These are phyloP conservation scores for Hippoglossus hippoglossus DNA, from an alignment of 2,797 vertebrate genomes.

Conservation along the genomic window DNA sequence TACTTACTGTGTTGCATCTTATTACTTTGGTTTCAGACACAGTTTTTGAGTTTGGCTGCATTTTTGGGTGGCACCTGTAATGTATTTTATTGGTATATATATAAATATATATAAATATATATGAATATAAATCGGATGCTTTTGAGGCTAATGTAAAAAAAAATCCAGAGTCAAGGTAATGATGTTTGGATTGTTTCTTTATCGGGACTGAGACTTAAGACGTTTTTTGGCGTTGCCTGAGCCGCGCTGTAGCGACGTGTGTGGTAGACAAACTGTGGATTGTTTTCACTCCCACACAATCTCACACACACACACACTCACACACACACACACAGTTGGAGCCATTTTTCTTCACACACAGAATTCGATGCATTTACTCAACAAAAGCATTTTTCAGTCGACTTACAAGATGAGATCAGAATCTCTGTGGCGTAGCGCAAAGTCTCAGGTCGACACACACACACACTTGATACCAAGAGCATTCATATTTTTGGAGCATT, in stretches of 20 bases:
- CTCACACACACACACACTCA: constrained; percentile 9
- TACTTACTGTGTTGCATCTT: constrained; percentile 88
- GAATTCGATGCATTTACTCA: neutral
- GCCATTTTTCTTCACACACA: constrained; percentile 21
- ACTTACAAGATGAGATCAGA: constrained; percentile 23
- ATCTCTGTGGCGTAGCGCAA: constrained; percentile 47
- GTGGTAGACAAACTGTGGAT: constrained; percentile 45
- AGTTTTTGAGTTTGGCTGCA: constrained; percentile 92
- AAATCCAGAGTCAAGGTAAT: constrained; percentile 43
- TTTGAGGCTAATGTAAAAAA: constrained; percentile 70
- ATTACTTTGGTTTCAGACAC: constrained; percentile 88
- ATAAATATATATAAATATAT: constrained; percentile 73
- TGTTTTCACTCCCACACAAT: constrained; percentile 27
- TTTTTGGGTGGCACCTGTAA: constrained; percentile 94
- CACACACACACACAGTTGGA: constrained; percentile 15
- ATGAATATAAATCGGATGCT: constrained; percentile 75
- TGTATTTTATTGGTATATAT: constrained; percentile 89
- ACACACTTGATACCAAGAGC: constrained; percentile 37
- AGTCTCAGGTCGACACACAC: constrained; percentile 52
- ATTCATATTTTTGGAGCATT: constrained; percentile 13
- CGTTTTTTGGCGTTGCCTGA: constrained; percentile 56
- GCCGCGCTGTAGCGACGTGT: constrained; percentile 61
- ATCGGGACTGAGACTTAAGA: constrained; percentile 56
- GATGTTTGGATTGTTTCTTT: constrained; percentile 49
- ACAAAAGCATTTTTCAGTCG: constrained; percentile 4